A percentile compares a stretch with the other conserved stretches of the same genome.
These are phyloP conservation scores for Athalia circularis DNA, from an alignment of 2,888 invertebrate species.

Conservation along the genomic window DNA sequence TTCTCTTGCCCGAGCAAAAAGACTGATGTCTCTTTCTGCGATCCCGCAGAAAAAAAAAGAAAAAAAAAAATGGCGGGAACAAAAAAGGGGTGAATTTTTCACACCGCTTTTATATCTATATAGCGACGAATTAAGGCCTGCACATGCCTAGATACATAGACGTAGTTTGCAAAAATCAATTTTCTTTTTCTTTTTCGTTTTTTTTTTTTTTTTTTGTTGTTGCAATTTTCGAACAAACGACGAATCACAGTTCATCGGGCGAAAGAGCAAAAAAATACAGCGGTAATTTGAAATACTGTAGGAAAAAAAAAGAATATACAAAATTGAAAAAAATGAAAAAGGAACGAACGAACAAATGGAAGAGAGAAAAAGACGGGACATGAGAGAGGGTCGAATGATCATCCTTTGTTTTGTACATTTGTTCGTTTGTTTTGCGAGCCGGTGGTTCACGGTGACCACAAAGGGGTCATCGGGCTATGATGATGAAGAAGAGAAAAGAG, in stretches of 20 bases:
- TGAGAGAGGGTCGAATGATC: constrained; percentile 1
- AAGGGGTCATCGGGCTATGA: constrained; percentile 36
- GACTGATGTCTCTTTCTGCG: constrained; percentile 35
- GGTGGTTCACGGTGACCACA: constrained; percentile 32
- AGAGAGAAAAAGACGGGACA: neutral
- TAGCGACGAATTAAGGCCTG: neutral
- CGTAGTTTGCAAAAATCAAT: neutral
- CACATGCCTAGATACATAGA: too few species aligned
- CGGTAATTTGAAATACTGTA: too few species aligned
- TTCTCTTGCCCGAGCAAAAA: constrained; percentile 36
- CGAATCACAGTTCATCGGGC: neutral
- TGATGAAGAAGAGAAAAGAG: neutral
- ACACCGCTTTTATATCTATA: too few species aligned
- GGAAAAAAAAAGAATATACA: too few species aligned
- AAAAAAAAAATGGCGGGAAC: too few species aligned
- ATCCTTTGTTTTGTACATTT: constrained; percentile 35
- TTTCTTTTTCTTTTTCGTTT: neutral
- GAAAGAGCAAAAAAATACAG: too few species aligned
- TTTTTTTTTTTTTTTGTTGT: neutral
- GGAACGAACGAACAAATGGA: neutral
- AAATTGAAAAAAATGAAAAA: neutral
- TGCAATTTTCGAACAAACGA: neutral
- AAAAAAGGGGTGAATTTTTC: too few species aligned
- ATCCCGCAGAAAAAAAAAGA: constrained; percentile 13
- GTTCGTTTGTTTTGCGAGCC: constrained; percentile 31